These are phyloP conservation scores for Cassiopea xamachana DNA, from an alignment of 30 jellyfish, hydroid and myxozoan species.

Conservation along the genomic window DNA sequence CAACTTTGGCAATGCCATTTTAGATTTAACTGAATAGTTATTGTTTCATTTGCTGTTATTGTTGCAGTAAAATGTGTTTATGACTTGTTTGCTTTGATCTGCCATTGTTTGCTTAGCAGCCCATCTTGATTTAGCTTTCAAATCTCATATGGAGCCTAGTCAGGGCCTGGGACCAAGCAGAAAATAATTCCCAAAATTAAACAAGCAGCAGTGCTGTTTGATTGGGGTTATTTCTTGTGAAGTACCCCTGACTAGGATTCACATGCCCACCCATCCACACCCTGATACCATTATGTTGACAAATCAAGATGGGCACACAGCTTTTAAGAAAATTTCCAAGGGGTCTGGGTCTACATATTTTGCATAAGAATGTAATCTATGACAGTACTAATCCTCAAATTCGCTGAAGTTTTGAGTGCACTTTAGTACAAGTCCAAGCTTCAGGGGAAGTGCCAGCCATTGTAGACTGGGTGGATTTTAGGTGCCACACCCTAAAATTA, in stretches of 20 bases:
- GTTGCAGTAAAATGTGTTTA: not conserved
- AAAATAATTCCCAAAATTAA: constrained; percentile 22
- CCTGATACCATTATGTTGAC: constrained; percentile 19
- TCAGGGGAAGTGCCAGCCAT: no score
- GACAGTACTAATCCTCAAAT: no score
- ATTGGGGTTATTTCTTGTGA: not conserved
- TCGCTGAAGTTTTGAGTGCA: no score
- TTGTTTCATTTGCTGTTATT: not conserved
- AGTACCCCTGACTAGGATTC: not conserved
- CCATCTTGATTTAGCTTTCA: constrained; percentile 13
- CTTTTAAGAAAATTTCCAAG: constrained; percentile 22
- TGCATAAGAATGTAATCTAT: no score
- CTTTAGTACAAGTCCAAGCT: no score
- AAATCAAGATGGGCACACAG: constrained; percentile 6
- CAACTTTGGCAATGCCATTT: not conserved
- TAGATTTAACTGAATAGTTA: constrained; percentile 8
- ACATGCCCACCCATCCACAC: constrained; percentile 51
- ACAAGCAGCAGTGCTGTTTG: constrained; percentile 52
- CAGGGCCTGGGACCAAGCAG: constrained; percentile 44
- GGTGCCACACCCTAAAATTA: no score
- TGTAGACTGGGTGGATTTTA: no score
- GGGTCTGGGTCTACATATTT: constrained; percentile 39
- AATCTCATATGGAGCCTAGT: constrained; percentile 40
- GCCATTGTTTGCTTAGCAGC: not conserved
- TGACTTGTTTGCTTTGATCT: constrained; percentile 20